A percentile compares a stretch with the other conserved stretches of the same genome.
Conservation (phyloP, 64 coral and sea anemone species). For the Catalaphyllia jardinei region DNA sequence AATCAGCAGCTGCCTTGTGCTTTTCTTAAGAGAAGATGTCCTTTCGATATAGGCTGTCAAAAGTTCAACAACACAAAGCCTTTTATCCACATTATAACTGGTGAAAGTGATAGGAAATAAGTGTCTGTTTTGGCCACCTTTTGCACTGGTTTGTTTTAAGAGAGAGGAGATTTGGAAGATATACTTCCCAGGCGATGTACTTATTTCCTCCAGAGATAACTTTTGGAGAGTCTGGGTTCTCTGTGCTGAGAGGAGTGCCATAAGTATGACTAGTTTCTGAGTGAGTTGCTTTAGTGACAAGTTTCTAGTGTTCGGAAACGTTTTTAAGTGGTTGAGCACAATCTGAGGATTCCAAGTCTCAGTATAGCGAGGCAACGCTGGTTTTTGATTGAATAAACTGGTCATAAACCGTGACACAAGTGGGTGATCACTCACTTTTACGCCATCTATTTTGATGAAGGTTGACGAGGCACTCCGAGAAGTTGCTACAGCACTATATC, state of each 20-base stretch:
- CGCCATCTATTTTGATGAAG: conserved; percentile 21
- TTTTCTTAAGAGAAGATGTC: background rate
- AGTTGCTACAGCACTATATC: conserved; percentile 54
- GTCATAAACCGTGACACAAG: conserved; percentile 32
- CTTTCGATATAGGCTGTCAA: conserved; percentile 30
- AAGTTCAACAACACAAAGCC: conserved; percentile 13
- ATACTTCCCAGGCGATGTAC: conserved; percentile 24
- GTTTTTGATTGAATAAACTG: conserved; percentile 31
- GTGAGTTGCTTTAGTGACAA: conserved; percentile 44
- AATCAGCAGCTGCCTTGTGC: conserved; percentile 20
- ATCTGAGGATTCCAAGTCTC: conserved; percentile 29
- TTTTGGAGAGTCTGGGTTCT: conserved; percentile 47
- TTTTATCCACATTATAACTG: conserved; percentile 18
- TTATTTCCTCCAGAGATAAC: conserved; percentile 36
- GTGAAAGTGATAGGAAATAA: conserved; percentile 19
- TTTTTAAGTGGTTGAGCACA: conserved; percentile 26
- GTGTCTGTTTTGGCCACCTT: conserved; percentile 39
- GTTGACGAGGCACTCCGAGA: conserved; percentile 20
- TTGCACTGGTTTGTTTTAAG: conserved; percentile 58
- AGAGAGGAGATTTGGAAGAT: conserved; percentile 44
- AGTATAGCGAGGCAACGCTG: conserved; percentile 23
- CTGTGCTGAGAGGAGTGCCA: conserved; percentile 59
- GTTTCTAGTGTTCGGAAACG: conserved; percentile 9
- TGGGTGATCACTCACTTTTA: conserved; percentile 48
- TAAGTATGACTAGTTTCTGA: conserved; percentile 55